Evolutionary conservation across 2,797 vertebrate species (phyloP).

Genomic region (Pampus argenteus): DNA sequence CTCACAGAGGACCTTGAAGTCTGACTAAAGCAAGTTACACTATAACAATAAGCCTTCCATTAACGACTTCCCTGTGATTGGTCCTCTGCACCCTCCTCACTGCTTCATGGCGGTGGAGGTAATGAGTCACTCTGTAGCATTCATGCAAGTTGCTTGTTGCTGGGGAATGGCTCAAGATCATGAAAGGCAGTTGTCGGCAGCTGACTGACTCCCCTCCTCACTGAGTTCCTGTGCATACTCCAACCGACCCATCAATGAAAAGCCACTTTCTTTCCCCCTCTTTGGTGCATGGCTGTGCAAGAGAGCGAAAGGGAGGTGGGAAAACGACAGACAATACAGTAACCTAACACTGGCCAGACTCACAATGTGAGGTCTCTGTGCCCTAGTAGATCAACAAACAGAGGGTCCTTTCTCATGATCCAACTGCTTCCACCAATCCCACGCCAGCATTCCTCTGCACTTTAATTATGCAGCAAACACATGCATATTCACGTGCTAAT

Average conservation of each 20-base stretch:
- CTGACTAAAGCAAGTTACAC: slow-evolving; percentile 40
- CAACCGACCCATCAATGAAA: slow-evolving; percentile 78
- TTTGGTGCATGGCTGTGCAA: slow-evolving; percentile 71
- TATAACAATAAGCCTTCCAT: slow-evolving; percentile 53
- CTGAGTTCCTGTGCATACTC: slow-evolving; percentile 75
- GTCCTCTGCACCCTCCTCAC: slow-evolving; percentile 17
- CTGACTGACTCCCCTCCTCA: slow-evolving; percentile 67
- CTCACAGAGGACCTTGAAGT: slow-evolving; percentile 34
- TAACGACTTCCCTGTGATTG: slow-evolving; percentile 33
- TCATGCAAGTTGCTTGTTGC: slow-evolving; percentile 63
- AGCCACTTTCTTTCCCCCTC: slow-evolving; percentile 83
- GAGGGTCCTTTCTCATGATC: slow-evolving; percentile 81
- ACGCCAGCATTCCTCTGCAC: slow-evolving; percentile 75
- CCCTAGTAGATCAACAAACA: slow-evolving; percentile 76
- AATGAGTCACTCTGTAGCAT: slow-evolving; percentile 59
- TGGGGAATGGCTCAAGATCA: slow-evolving; percentile 61
- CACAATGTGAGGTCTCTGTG: slow-evolving; percentile 84
- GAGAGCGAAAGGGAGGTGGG: slow-evolving; percentile 70
- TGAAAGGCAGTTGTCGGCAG: slow-evolving; percentile 71
- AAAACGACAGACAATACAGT: slow-evolving; percentile 74
- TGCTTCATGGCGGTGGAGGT: slow-evolving; percentile 27
- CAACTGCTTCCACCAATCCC: slow-evolving; percentile 69
- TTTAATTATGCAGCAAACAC: slow-evolving; percentile 73
- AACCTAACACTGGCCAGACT: slow-evolving; percentile 70
- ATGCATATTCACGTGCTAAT: slow-evolving; percentile 73